Percentiles rank a stretch among this genome's conserved stretches.
Conservation (phyloP, 2,888 invertebrate genomes). For the Drosophila greeni region DNA sequence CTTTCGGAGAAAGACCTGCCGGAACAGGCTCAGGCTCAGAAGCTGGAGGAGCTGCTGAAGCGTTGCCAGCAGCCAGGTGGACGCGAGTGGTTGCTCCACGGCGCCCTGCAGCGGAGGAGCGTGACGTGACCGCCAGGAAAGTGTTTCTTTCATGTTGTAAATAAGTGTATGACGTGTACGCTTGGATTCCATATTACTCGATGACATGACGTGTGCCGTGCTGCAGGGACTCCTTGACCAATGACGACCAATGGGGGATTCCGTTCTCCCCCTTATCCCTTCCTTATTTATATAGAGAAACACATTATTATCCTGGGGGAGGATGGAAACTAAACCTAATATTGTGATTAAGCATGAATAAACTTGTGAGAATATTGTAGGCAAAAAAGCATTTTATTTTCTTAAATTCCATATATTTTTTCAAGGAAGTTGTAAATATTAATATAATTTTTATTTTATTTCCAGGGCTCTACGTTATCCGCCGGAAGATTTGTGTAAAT, state of each 20-base stretch:
- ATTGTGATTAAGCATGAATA: constrained; percentile 12
- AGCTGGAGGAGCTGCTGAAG: constrained; percentile 52
- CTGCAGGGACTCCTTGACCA: not conserved
- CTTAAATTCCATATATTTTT: not conserved
- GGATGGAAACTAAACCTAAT: not conserved
- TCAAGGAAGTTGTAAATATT: not conserved
- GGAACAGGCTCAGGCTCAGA: constrained; percentile 27
- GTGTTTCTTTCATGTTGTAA: constrained; percentile 10
- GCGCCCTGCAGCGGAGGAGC: constrained; percentile 31
- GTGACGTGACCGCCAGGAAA: constrained; percentile 19
- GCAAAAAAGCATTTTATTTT: not conserved
- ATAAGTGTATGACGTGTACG: constrained; percentile 1
- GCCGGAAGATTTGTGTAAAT: constrained; percentile 25
- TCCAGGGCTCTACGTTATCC: not conserved
- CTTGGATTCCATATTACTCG: constrained; percentile 12
- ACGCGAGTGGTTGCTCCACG: constrained; percentile 58
- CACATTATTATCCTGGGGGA: not conserved
- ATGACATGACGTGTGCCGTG: not conserved
- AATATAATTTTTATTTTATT: not conserved
- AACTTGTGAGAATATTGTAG: constrained; percentile 9
- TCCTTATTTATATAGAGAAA: constrained; percentile 6
- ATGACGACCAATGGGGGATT: not conserved
- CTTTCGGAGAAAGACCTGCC: constrained; percentile 22
- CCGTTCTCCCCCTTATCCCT: not conserved
- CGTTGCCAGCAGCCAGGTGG: constrained; percentile 60